These are phyloP conservation scores for Amphibalanus amphitrite DNA, from an alignment of 1,140 invertebrate genomes.

Conservation along the genomic window DNA sequence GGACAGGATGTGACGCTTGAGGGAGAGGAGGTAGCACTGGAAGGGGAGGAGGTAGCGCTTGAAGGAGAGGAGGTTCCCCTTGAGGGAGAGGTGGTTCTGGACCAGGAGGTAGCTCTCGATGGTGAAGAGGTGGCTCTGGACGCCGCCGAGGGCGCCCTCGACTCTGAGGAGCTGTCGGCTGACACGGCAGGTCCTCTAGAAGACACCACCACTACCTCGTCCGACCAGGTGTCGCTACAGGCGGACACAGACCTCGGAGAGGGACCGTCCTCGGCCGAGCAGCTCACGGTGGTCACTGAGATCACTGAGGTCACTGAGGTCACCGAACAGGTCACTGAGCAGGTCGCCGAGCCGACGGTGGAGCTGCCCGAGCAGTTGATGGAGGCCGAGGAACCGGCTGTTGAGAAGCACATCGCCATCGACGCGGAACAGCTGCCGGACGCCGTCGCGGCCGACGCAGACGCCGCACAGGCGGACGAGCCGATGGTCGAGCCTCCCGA, in stretches of 20 bases:
- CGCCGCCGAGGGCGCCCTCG: not conserved
- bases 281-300: not conserved
- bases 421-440: not conserved
- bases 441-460: no score
- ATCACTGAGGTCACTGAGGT: not conserved
- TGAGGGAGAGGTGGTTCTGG: not conserved
- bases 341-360: not conserved
- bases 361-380: not conserved
- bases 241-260: not conserved
- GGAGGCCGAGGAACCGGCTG: no score
- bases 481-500: not conserved
- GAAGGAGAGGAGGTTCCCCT: not conserved
- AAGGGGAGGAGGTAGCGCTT: not conserved
- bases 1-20: not conserved
- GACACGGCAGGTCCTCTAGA: no score
- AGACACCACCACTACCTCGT: not conserved
- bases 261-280: not conserved
- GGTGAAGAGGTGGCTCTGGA: not conserved
- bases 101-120: not conserved
- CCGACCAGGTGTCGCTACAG: not conserved
- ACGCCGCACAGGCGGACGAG: no score
- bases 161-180: no score
- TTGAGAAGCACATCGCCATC: no score
- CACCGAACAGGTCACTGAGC: not conserved
- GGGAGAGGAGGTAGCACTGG: not conserved